phyloP scores from a whole-genome alignment of 1,140 invertebrate species.

The Drosophila carrolli region DNA sequence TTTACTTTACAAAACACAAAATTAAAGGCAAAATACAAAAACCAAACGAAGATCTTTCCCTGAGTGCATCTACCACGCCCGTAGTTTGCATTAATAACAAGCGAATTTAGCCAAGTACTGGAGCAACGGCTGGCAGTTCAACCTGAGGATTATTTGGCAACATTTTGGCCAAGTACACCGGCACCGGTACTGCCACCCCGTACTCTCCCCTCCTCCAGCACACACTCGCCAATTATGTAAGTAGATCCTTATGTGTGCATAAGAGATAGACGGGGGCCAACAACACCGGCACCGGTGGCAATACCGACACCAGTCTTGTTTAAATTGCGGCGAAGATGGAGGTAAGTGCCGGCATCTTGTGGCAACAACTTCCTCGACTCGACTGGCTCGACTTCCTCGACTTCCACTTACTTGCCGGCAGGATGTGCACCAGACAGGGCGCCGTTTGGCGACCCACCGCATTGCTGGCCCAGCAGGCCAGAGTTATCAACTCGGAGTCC shows the following conservation, averaged over 20 bases:
- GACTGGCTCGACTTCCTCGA: constrained; percentile 33
- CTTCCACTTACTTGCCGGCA: constrained; percentile 90
- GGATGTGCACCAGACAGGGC: constrained; percentile 92
- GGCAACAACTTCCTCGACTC: constrained; percentile 51
- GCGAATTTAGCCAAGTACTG: constrained; percentile 26
- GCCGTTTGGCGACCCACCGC: constrained; percentile 91
- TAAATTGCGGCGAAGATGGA: constrained; percentile 69
- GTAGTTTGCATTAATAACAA: constrained; percentile 67
- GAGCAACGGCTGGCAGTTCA: constrained; percentile 18
- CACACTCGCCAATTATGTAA: constrained; percentile 73
- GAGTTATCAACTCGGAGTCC: constrained; percentile 91
- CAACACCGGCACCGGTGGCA: constrained; percentile 12
- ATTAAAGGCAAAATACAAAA: not conserved
- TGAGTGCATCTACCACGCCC: constrained; percentile 25
- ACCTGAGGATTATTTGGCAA: constrained; percentile 61
- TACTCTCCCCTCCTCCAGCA: not conserved
- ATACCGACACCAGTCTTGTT: constrained; percentile 46
- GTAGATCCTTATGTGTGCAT: constrained; percentile 78
- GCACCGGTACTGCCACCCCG: constrained; percentile 1
- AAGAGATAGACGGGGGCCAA: constrained; percentile 47
- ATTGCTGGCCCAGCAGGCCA: constrained; percentile 95
- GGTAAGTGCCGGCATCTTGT: constrained; percentile 57
- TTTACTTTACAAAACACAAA: too few relatives aligned
- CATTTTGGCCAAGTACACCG: constrained; percentile 45
- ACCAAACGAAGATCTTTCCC: not conserved